Evolutionary conservation across 2,113 vertebrate species (phyloP), one percentile per base, ranked within the genome.

Genomic region (Aegypius monachus): DNA sequence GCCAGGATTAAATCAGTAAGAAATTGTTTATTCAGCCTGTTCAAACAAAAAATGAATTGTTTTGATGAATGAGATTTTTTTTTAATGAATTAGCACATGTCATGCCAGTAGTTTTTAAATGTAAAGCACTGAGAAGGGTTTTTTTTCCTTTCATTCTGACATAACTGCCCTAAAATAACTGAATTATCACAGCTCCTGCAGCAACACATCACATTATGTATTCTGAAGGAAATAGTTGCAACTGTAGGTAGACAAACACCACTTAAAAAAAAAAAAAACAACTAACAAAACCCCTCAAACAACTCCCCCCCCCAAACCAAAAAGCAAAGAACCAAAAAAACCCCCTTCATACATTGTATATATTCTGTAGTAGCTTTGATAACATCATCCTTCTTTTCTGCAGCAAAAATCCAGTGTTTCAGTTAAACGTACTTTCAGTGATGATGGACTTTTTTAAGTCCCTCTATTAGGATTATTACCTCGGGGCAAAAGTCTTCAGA

Each of bases 21-120:
- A 98, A 98, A 96, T 90, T 97, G 98, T 98, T 98, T 97, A 97
- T 98, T 98, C 97, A 97, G 97, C 53, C 93, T 97, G 90, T 98
- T 98, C 91, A 97, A 97, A 98, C 98, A 98, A 98, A 98, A 97
- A 98, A 98, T 97, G 95, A 97, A 98, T 98, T 98, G 98, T 98
- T 97, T 97, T 96, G 97, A 97, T 98, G 97, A 98, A 98, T 98
- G 97, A 96, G 97, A 96, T 98, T 96, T 97, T 97, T 96, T 96
- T 97, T 95, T 61, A 98, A 98, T 98, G 97, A 98, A 98, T 98
- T 95, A 97, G 94, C 95, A 95, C 82, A 92, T 86, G 95, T 96
- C 95, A 97, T 97, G 97, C 97, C 98, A 97, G 91, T 94, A 88
- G 96, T 97, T 98, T 97, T 98, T 97, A 97, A 98, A 97, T 96